Evolutionary conservation across 1,140 invertebrate species (phyloP).

Genomic region (Atopsyche davidsoni): DNA sequence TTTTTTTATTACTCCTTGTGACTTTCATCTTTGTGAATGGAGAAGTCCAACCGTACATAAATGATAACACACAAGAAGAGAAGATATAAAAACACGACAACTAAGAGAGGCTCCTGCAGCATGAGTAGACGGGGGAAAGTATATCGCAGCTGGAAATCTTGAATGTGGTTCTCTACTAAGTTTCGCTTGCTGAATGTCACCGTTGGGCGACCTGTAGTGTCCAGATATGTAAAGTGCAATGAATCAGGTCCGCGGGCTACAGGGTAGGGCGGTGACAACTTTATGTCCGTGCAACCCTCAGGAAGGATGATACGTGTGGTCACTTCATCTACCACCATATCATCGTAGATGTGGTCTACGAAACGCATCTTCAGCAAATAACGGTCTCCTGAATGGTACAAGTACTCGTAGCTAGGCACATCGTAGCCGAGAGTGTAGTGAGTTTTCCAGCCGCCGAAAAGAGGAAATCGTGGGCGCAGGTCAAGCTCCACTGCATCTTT

Average conservation of each 20-base stretch:
- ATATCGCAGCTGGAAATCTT: conserved; percentile 83
- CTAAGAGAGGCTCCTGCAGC: conserved; percentile 88
- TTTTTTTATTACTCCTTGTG: conserved; percentile 39
- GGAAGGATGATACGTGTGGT: conserved; percentile 89
- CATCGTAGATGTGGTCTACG: conserved; percentile 94
- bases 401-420: conserved; percentile 93
- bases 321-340: conserved; percentile 92
- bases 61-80: conserved; percentile 90
- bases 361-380: conserved; percentile 88
- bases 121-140: conserved; percentile 79
- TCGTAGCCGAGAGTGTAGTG: conserved; percentile 97
- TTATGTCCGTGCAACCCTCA: conserved; percentile 80
- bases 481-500: conserved; percentile 93
- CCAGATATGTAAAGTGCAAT: conserved; percentile 89
- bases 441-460: conserved; percentile 99
- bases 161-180: conserved; percentile 94
- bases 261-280: conserved; percentile 76
- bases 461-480: conserved; percentile 88
- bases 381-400: conserved; percentile 74
- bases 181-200: conserved; percentile 81
- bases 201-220: conserved; percentile 88
- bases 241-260: conserved; percentile 69
- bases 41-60: conserved; percentile 94
- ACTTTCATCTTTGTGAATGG: conserved; percentile 61
- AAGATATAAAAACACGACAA: conserved; percentile 82